Base-by-base conservation (phyloP, 2,113 vertebrate genomes). In the Aspidoscelis tigris region DNA sequence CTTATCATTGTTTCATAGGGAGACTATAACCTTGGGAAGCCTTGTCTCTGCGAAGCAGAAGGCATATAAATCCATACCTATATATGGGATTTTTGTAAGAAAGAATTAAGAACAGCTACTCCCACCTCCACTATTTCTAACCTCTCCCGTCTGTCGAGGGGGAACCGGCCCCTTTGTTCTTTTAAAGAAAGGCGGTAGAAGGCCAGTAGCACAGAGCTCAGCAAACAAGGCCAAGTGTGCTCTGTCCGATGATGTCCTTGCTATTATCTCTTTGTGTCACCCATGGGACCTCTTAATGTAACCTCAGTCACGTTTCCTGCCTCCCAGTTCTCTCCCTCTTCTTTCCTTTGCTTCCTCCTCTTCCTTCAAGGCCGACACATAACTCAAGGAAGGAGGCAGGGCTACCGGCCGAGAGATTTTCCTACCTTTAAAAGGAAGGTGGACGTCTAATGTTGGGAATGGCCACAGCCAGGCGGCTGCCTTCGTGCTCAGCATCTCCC, bases 281-380 rank as follows among this genome's bases (percentile, higher is more conserved):
- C 2, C 78, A 7, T 72, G 5, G 65, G 4, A 4, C 66, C 64
- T 74, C 41, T 1, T 9, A 33, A 0, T 78, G 55, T 81, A 9
- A 72, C 81, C 85, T 74, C 33, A 0, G 85, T 78, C n/a, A 0
- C 69, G 33, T 85, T 89, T 87, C 39, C 87, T 84, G 86, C 74
- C 58, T 76, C 21, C 0, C 18, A 50, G 24, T 61, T 33, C 53
- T 1, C 77, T 70, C 8, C 78, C 9, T 80, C 88, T 64, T 58
- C 76, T 64, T 71, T 78, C 81, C 64, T 80, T 76, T 7, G 26
- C 5, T 22, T 2, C n/a, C n/a, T 9, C 7, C 76, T 9, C 85
- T 33, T 4, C 90, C 80, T 12, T 71, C 79, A 44, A 33, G 87
- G 88, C 79, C 43, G 76, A 39, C 74, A 39, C 80, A 64, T 76